These are phyloP conservation scores for Drosophila buzzatii DNA, from an alignment of 2,888 invertebrate genomes.

Conservation along the genomic window DNA sequence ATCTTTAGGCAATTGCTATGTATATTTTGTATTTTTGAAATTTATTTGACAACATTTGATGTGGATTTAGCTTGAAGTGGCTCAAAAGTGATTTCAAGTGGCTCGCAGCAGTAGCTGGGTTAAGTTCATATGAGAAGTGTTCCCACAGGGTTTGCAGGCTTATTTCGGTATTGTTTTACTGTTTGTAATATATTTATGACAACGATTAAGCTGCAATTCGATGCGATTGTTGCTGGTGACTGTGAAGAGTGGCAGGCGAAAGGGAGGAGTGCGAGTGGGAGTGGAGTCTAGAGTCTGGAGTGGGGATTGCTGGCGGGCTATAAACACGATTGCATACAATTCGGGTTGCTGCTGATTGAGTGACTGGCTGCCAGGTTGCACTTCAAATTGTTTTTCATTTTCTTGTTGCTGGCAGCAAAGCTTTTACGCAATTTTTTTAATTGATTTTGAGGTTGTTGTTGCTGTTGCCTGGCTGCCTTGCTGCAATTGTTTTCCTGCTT, in stretches of 20 bases:
- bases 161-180: neutral
- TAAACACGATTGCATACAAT: conserved; percentile 15
- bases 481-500: conserved; percentile 60
- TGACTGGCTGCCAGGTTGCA: conserved; percentile 33
- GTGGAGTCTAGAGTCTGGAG: neutral
- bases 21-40: neutral
- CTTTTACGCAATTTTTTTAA: conserved; percentile 55
- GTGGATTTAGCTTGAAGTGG: conserved; percentile 2
- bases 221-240: neutral
- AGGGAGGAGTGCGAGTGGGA: no score
- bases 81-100: conserved; percentile 15
- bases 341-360: conserved; percentile 32
- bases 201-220: conserved; percentile 1
- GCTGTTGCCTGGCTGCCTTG: conserved; percentile 33
- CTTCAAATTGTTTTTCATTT: conserved; percentile 20
- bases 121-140: conserved; percentile 1
- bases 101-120: neutral
- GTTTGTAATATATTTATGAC: conserved; percentile 11
- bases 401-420: conserved; percentile 25
- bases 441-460: conserved; percentile 40
- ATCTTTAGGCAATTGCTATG: no score
- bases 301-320: neutral
- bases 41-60: neutral
- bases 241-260: neutral
- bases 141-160: neutral